phyloP scores from a whole-genome alignment of 1,140 invertebrate species.

The Pseudoatta argentina region DNA sequence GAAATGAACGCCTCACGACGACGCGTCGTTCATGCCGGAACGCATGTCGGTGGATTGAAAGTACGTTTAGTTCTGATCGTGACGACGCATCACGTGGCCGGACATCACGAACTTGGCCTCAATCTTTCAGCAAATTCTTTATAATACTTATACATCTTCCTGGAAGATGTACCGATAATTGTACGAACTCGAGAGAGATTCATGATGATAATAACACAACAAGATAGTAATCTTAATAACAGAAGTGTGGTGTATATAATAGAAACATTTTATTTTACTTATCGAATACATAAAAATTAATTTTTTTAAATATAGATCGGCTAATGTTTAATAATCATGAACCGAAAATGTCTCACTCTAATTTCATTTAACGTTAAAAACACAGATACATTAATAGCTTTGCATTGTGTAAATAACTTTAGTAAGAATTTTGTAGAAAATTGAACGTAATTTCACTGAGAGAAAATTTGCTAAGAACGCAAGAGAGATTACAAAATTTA shows the following conservation, averaged over 20 bases:
- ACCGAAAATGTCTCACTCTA: not conserved
- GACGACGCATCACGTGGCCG: constrained; percentile 34
- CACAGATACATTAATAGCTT: not conserved
- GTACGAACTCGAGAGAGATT: not conserved
- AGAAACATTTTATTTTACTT: not conserved
- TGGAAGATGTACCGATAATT: not conserved
- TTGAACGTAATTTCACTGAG: no score
- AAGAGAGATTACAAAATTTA: no score
- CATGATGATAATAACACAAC: not conserved
- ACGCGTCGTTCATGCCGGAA: constrained; percentile 28
- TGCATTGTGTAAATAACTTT: not conserved
- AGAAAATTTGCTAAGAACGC: no score
- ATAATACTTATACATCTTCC: not conserved
- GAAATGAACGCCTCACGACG: constrained; percentile 41
- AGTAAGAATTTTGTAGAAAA: constrained; percentile 7
- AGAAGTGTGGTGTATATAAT: not conserved
- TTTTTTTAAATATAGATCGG: not conserved
- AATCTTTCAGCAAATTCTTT: constrained; percentile 50
- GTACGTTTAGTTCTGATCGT: constrained; percentile 72
- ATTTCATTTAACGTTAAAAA: not conserved
- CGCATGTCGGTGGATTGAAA: constrained; percentile 70
- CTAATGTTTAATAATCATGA: not conserved
- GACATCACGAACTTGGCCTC: constrained; percentile 68
- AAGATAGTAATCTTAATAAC: no score
- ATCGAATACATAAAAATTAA: not conserved